Conservation (phyloP, 37 sponge, comb jelly and placozoan species). For the Mnemiopsis leidyi region DNA sequence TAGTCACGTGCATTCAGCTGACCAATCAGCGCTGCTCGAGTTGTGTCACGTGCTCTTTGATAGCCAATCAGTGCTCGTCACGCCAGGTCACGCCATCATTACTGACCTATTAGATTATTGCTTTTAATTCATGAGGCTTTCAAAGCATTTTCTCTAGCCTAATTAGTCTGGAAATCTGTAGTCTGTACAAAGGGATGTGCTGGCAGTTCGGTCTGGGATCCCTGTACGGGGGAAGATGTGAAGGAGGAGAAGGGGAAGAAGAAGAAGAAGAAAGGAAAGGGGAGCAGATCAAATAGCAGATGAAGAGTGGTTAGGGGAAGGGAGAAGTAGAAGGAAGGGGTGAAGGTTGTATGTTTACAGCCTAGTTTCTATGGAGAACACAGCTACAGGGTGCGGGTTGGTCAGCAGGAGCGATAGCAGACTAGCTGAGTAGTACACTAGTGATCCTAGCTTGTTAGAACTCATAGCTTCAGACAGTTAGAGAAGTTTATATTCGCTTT, state of each 20-base stretch:
- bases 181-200: neutral
- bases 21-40: neutral
- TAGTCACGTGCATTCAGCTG: neutral
- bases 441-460: too few relatives aligned
- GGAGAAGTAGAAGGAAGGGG: neutral
- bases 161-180: neutral
- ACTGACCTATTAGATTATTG: conserved; percentile 42
- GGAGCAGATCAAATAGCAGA: neutral
- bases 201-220: too few relatives aligned
- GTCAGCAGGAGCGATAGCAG: neutral
- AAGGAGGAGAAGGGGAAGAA: too few relatives aligned
- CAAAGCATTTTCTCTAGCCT: neutral
- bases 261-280: too few relatives aligned
- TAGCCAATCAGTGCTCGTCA: neutral
- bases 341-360: neutral
- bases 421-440: neutral
- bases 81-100: neutral
- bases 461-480: too few relatives aligned
- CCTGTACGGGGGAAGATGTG: too few relatives aligned
- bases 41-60: neutral
- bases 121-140: conserved; percentile 51
- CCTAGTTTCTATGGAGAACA: neutral
- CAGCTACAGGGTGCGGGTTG: neutral
- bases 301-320: neutral
- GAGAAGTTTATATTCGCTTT: too few relatives aligned